These are phyloP conservation scores for Rhea americana DNA, from an alignment of 2,113 vertebrate genomes.

Conservation along the genomic window DNA sequence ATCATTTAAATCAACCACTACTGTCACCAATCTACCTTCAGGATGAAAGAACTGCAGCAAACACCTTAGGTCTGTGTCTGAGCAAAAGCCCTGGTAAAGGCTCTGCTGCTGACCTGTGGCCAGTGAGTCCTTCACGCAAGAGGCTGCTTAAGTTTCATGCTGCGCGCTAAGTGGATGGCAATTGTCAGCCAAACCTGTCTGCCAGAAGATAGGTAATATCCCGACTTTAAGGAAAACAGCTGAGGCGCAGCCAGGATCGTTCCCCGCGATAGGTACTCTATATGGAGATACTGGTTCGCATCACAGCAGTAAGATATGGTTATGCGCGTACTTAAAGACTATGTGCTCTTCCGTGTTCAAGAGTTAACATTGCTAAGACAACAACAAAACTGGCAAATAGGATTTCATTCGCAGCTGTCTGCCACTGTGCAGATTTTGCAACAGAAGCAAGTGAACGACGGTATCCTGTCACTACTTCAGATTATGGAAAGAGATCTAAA, in stretches of 20 bases:
- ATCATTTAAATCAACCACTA: background rate
- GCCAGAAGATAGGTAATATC: background rate
- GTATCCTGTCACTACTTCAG: background rate
- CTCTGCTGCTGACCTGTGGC: background rate
- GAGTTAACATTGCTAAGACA: background rate
- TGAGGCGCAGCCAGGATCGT: background rate
- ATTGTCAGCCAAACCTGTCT: background rate
- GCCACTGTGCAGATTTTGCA: background rate
- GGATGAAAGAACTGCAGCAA: background rate
- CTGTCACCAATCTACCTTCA: background rate
- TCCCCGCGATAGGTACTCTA: background rate
- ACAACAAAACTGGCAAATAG: background rate
- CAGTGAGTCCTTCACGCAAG: background rate
- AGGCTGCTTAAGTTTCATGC: background rate
- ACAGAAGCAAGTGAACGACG: background rate
- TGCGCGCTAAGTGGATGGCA: background rate
- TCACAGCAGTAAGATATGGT: background rate
- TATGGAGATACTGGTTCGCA: background rate
- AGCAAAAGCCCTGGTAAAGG: background rate
- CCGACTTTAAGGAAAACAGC: background rate
- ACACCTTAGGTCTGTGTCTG: background rate
- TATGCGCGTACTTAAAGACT: background rate
- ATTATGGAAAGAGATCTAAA: background rate
- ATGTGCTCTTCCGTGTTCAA: background rate
- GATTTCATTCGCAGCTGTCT: background rate